These are phyloP conservation scores for Microplitis deprimator DNA, from an alignment of 2,888 invertebrate species.

Conservation along the genomic window DNA sequence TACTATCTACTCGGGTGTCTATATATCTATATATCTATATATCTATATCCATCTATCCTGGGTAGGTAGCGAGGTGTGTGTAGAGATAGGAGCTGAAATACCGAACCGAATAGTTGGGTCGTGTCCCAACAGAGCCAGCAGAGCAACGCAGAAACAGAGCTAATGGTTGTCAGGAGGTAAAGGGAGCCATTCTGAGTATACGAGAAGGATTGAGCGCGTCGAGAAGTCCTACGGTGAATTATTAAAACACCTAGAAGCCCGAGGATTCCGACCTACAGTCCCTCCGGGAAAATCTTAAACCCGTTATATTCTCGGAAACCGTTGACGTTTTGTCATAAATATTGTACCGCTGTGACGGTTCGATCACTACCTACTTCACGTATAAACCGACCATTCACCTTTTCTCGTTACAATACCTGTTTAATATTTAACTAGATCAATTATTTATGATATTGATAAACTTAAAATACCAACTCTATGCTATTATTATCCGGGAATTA, in stretches of 20 bases:
- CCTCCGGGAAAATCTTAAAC: slow-evolving; percentile 22
- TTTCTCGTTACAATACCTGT: background rate
- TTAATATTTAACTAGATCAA: background rate
- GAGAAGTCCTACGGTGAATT: slow-evolving; percentile 28
- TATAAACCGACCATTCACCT: background rate
- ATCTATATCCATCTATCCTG: background rate
- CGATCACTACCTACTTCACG: no score
- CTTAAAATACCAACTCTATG: background rate
- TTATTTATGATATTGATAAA: background rate
- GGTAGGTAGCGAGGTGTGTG: background rate
- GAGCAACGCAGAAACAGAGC: slow-evolving; percentile 36
- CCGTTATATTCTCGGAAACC: background rate
- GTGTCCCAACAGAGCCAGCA: slow-evolving; percentile 20
- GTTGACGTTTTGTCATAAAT: background rate
- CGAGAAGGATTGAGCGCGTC: slow-evolving; percentile 26
- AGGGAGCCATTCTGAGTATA: slow-evolving; percentile 7
- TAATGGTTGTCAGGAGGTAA: slow-evolving; percentile 27
- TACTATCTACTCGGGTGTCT: background rate
- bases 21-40: slow-evolving; percentile 12
- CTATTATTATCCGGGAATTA: background rate
- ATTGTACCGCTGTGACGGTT: background rate
- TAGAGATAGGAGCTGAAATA: slow-evolving; percentile 22
- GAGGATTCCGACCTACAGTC: slow-evolving; percentile 10
- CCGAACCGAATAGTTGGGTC: slow-evolving; percentile 30
- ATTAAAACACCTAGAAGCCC: slow-evolving; percentile 29